These are phyloP conservation scores for Caenorhabditis drosophilae DNA, from an alignment of 2,888 invertebrate species.

Conservation along the genomic window DNA sequence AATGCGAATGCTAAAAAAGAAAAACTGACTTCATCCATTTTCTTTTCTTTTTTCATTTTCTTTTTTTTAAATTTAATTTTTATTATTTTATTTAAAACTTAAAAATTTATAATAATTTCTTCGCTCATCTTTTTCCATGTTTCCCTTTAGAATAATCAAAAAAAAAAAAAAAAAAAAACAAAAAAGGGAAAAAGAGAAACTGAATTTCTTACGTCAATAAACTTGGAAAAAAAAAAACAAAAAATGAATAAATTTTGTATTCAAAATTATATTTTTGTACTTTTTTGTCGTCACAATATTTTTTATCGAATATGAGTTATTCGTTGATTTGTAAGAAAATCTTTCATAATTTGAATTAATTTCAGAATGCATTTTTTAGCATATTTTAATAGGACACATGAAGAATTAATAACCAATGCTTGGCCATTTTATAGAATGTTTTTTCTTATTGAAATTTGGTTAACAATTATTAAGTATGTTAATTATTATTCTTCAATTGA, in stretches of 20 bases:
- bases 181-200: too few relatives aligned
- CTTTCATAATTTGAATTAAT: too few relatives aligned
- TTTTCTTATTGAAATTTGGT: background rate
- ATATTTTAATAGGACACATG: constrained; percentile 2
- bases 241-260: too few relatives aligned
- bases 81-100: background rate
- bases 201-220: too few relatives aligned
- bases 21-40: too few relatives aligned
- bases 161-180: background rate
- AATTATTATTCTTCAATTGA: background rate
- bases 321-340: too few relatives aligned
- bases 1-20: too few relatives aligned
- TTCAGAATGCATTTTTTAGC: constrained; percentile 3
- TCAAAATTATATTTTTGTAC: too few relatives aligned
- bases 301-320: too few relatives aligned
- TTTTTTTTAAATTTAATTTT: background rate
- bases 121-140: background rate
- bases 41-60: background rate
- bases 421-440: background rate
- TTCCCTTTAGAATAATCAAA: background rate
- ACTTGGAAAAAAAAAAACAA: too few relatives aligned
- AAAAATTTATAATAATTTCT: too few relatives aligned
- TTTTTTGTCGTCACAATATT: too few relatives aligned
- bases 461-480: constrained; percentile 3
- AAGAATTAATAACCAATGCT: background rate